phyloP scores from a whole-genome alignment of 2,888 invertebrate genomes.

The Xestia sexstrigata region DNA sequence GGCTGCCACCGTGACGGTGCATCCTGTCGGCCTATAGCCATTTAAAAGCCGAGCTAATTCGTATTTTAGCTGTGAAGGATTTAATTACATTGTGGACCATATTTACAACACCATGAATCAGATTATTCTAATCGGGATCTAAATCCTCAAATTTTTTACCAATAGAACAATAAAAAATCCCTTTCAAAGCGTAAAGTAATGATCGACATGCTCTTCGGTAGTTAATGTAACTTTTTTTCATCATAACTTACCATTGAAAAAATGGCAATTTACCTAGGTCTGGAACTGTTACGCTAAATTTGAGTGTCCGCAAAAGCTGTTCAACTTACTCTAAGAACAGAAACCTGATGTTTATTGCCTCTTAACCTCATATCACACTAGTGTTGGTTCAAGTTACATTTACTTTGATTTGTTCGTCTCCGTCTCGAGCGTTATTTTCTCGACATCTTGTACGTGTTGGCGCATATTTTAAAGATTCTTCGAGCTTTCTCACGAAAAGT shows the following conservation, averaged over 20 bases:
- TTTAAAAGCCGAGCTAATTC: slow-evolving; percentile 34
- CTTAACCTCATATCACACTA: slow-evolving; percentile 32
- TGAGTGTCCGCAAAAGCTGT: background rate
- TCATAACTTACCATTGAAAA: background rate
- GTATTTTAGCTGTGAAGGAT: slow-evolving; percentile 31
- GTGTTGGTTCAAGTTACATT: slow-evolving; percentile 24
- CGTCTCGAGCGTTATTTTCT: slow-evolving; percentile 2
- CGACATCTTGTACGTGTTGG: slow-evolving; percentile 27
- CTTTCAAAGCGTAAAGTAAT: background rate
- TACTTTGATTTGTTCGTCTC: slow-evolving; percentile 22
- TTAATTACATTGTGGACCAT: slow-evolving; percentile 33
- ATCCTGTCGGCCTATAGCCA: slow-evolving; percentile 62
- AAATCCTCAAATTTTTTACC: background rate
- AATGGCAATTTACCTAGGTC: background rate
- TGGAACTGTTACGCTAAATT: background rate
- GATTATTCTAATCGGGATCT: background rate
- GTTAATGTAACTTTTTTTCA: background rate
- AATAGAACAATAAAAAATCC: background rate
- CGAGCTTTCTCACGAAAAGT: slow-evolving; percentile 7
- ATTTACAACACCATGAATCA: background rate
- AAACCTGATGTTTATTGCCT: slow-evolving; percentile 50
- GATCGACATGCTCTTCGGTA: background rate
- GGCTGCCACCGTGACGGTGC: slow-evolving; percentile 73
- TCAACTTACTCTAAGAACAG: slow-evolving; percentile 5
- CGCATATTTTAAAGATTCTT: slow-evolving; percentile 34